phyloP scores from a whole-genome alignment of 2,888 invertebrate genomes.

The Xestobium rufovillosum region DNA sequence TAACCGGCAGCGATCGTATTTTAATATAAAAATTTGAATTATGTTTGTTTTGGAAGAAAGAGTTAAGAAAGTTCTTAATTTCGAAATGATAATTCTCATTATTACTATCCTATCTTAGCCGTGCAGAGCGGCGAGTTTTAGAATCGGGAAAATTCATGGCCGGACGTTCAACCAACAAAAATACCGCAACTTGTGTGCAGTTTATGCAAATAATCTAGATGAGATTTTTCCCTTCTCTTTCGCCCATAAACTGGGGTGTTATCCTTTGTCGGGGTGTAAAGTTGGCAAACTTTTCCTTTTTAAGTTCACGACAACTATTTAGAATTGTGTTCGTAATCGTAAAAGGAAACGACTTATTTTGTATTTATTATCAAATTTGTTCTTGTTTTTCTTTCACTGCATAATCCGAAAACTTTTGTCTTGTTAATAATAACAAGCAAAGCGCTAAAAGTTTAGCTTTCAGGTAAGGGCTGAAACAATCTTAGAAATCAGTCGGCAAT shows the following conservation, averaged over 20 bases:
- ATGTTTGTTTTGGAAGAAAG: slow-evolving; percentile 30
- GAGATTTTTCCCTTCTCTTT: slow-evolving; percentile 42
- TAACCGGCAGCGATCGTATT: slow-evolving; percentile 35
- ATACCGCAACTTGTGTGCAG: slow-evolving; percentile 38
- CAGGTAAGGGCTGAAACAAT: too few species aligned
- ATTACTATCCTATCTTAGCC: slow-evolving; percentile 42
- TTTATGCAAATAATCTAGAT: slow-evolving; percentile 47
- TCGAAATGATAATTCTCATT: slow-evolving; percentile 43
- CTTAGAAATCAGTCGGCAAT: too few species aligned
- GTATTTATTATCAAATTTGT: too few species aligned
- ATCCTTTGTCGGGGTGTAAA: slow-evolving; percentile 40
- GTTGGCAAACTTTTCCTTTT: slow-evolving; percentile 45
- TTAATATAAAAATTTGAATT: slow-evolving; percentile 32
- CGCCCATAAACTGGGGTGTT: slow-evolving; percentile 40
- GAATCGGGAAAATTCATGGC: slow-evolving; percentile 35
- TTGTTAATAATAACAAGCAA: too few species aligned
- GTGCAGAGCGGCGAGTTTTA: slow-evolving; percentile 34
- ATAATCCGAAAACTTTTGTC: too few species aligned
- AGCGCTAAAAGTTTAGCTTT: too few species aligned
- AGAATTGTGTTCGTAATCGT: too few species aligned
- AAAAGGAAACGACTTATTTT: too few species aligned
- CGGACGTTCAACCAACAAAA: slow-evolving; percentile 31
- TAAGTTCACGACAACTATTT: slow-evolving; percentile 43
- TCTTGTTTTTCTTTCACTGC: too few species aligned
- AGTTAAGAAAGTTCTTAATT: slow-evolving; percentile 42